Base-by-base conservation (phyloP, 2,113 vertebrate species). In the Blennius ocellaris region DNA sequence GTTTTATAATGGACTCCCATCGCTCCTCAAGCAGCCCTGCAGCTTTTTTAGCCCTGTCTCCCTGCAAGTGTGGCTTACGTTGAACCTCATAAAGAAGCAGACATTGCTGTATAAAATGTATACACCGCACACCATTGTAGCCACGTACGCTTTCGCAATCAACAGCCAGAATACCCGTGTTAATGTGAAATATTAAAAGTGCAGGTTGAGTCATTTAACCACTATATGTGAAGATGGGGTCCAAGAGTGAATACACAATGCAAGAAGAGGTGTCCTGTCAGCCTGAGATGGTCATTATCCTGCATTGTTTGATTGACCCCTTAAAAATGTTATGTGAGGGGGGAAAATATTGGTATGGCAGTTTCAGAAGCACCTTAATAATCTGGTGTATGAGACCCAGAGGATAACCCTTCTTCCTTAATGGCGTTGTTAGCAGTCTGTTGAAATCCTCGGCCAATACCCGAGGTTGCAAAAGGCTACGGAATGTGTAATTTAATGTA, bases 1-100 rank as follows among this genome's bases (percentile, higher is more conserved):
- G 67, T 60, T 82, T 44, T 48, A 76, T 89, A 88, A 90, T 90
- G 79, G 88, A 89, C 76, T 90, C 85, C 78, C 83, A 81, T 84
- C 80, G 64, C 80, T 87, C 84, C 81, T 68, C 54, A 74, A 81
- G 61, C 76, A 68, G 81, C 76, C 76, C 73, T 56, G 39, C 75
- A 79, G 80, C 68, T 66, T 81, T 83, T 85, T 77, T 81, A 78
- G 66, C 72, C 59, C 21, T 63, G 41, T 84, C 68, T 73, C 48
- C 67, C 55, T 30, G 53, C 49, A 77, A 71, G 47, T 80, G 76
- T 61, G 39, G 38, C 63, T 72, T 15, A 48, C 78, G 57, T 45
- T 77, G 66, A 68, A 67, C 45, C 48, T 72, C 43, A 40, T 45
- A 66, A 80, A 76, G 78, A 70, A 47, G 30, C 61, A 60, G 37